Conservation (phyloP, 2,888 invertebrate species). For the Hyles lineata region DNA sequence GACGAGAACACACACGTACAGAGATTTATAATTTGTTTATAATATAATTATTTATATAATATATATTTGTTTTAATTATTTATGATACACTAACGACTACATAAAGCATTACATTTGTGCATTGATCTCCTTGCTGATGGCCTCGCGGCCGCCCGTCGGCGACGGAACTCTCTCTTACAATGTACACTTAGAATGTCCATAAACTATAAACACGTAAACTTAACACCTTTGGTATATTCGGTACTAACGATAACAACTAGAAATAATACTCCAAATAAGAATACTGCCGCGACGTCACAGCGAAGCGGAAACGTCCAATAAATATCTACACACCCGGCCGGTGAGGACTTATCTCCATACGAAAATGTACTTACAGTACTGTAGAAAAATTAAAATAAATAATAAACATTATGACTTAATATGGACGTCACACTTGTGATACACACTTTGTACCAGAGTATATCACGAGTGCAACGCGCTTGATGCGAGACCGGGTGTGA, state of each 20-base stretch:
- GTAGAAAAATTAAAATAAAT: neutral
- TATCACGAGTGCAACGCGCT: neutral
- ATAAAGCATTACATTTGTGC: constrained; percentile 80
- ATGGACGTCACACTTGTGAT: neutral
- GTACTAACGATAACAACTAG: constrained; percentile 50
- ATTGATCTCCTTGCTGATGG: constrained; percentile 51
- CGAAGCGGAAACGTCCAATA: constrained; percentile 29
- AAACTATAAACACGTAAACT: constrained; percentile 49
- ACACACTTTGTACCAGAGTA: neutral
- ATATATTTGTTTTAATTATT: constrained; percentile 51
- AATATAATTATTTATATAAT: constrained; percentile 41
- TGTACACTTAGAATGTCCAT: constrained; percentile 33
- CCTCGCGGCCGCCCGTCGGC: constrained; percentile 34
- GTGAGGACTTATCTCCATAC: neutral
- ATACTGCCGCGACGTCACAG: constrained; percentile 47
- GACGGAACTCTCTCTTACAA: constrained; percentile 32
- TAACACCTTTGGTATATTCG: constrained; percentile 66
- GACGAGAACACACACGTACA: constrained; percentile 59
- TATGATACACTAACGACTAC: constrained; percentile 75
- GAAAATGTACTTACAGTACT: constrained; percentile 11
- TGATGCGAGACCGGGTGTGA: constrained; percentile 30
- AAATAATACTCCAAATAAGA: constrained; percentile 58
- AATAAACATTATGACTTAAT: neutral
- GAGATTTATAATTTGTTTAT: constrained; percentile 55
- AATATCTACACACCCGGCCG: constrained; percentile 17